Percentiles rank a stretch among this genome's conserved stretches.
phyloP scores from a whole-genome alignment of 1,140 invertebrate species.

The Conus ventricosus region DNA sequence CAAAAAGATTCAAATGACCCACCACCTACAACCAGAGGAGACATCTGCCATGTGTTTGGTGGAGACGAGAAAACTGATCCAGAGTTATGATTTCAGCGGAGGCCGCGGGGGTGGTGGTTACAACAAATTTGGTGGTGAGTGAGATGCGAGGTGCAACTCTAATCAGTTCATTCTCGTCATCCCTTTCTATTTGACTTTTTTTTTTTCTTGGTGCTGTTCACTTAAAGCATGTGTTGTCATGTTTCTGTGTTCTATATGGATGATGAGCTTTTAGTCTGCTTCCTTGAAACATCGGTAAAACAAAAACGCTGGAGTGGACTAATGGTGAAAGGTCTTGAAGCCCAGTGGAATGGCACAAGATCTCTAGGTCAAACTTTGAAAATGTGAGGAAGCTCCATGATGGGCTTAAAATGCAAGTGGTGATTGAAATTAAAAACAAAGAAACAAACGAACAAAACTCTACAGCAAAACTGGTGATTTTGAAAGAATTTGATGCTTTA shows the following conservation, averaged over 20 bases:
- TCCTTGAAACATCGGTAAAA: not conserved
- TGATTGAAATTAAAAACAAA: too few relatives aligned
- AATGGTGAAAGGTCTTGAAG: too few relatives aligned
- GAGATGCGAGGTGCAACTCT: constrained; percentile 44
- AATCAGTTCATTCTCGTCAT: not conserved
- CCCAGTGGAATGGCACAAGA: too few relatives aligned
- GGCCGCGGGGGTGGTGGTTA: constrained; percentile 65
- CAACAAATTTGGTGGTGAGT: constrained; percentile 69
- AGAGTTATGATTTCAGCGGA: constrained; percentile 62
- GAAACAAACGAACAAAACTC: too few relatives aligned
- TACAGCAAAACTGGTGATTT: too few relatives aligned
- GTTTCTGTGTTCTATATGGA: not conserved
- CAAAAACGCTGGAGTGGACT: too few relatives aligned
- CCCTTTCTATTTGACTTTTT: not conserved
- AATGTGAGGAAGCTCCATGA: too few relatives aligned
- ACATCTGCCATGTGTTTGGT: constrained; percentile 1
- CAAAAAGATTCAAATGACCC: constrained; percentile 12
- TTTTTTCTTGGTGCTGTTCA: not conserved
- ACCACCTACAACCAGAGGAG: not conserved
- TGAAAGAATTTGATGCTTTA: too few relatives aligned
- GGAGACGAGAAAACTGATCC: constrained; percentile 23
- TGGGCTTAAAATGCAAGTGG: too few relatives aligned
- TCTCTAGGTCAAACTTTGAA: too few relatives aligned
- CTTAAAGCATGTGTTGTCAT: not conserved
- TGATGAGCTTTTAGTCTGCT: not conserved